phyloP scores from a whole-genome alignment of 2,888 invertebrate species.

The Tetranychus piercei region DNA sequence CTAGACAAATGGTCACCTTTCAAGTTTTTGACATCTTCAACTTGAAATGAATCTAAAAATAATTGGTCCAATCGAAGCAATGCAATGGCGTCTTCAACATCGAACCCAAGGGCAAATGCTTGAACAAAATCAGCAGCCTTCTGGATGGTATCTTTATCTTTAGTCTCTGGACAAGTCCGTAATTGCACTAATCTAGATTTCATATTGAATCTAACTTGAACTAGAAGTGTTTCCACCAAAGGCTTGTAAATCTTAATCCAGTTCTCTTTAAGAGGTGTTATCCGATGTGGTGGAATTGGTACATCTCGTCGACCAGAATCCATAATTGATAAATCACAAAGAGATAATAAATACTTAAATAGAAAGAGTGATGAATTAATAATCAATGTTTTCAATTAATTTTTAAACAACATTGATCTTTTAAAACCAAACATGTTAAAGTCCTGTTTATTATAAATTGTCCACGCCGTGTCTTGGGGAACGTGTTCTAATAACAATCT shows the following conservation, averaged over 20 bases:
- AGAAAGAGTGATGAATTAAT: not conserved
- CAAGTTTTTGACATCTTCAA: conserved; percentile 79
- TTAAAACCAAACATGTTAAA: no score
- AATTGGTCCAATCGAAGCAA: conserved; percentile 82
- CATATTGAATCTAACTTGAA: conserved; percentile 84
- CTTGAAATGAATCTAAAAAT: conserved; percentile 88
- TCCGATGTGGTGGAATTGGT: conserved; percentile 79
- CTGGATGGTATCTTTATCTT: conserved; percentile 73
- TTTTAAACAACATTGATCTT: no score
- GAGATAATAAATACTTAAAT: not conserved
- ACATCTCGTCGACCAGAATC: conserved; percentile 35
- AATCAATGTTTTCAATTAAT: no score
- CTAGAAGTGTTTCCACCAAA: conserved; percentile 75
- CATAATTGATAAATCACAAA: not conserved
- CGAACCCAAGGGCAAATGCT: conserved; percentile 88
- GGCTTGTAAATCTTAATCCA: conserved; percentile 96
- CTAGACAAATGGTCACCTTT: conserved; percentile 86
- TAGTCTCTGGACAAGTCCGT: conserved; percentile 47
- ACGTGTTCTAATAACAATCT: no score
- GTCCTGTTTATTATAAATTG: no score
- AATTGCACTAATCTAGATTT: conserved; percentile 78
- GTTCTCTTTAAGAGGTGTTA: conserved; percentile 78
- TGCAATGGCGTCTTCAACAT: conserved; percentile 87
- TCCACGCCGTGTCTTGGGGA: no score
- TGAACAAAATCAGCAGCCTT: conserved; percentile 96